Conservation (phyloP, 2,113 vertebrate genomes). For the Proterorhinus semilunaris region DNA sequence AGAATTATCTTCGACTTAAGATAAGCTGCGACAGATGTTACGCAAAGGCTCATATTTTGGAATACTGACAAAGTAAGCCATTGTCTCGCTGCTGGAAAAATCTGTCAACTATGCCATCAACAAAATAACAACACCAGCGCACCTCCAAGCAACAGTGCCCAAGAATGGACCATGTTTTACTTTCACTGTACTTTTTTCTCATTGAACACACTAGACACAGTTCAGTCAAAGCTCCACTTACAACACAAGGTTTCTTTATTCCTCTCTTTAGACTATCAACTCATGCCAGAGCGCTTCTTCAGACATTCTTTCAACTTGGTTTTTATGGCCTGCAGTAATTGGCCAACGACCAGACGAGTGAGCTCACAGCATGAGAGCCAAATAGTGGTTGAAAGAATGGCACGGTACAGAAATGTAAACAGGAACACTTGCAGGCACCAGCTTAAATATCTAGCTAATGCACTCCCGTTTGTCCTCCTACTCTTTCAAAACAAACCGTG, state of each 20-base stretch:
- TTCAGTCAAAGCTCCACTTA: conserved; percentile 42
- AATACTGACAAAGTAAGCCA: conserved; percentile 5
- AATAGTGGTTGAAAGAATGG: conserved; percentile 1
- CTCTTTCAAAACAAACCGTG: conserved; percentile 1
- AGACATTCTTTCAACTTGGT: conserved; percentile 24
- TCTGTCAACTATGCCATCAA: too few relatives aligned
- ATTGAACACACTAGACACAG: neutral
- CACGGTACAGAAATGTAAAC: neutral
- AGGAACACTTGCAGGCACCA: neutral
- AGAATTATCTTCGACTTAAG: too few relatives aligned
- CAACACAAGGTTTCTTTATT: conserved; percentile 29
- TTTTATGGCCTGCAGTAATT: conserved; percentile 34
- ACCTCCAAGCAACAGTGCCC: too few relatives aligned
- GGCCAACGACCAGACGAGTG: conserved; percentile 18
- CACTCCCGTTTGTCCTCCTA: neutral
- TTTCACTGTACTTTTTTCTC: neutral
- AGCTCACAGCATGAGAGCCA: neutral
- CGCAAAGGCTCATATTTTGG: too few relatives aligned
- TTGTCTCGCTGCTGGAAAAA: neutral
- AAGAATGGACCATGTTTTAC: too few relatives aligned
- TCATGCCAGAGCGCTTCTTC: conserved; percentile 40
- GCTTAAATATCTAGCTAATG: neutral
- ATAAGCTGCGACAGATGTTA: too few relatives aligned
- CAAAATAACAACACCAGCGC: too few relatives aligned
- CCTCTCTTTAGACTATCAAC: conserved; percentile 17